Conservation (phyloP, 2,113 vertebrate species). For the Bos taurus region DNA sequence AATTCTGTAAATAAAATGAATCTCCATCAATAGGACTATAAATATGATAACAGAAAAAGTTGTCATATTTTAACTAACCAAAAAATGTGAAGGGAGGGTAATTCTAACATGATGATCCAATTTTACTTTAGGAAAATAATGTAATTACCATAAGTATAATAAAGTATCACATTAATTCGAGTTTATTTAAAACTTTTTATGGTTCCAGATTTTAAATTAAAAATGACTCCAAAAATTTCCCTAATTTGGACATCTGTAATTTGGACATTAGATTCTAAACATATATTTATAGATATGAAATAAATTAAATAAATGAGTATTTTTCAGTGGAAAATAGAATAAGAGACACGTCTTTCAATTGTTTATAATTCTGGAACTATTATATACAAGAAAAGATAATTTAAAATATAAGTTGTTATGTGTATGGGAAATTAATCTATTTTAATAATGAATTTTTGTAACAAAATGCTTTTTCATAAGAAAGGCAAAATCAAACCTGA, state of each 20-base stretch:
- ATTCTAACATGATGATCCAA: slow-evolving; percentile 39
- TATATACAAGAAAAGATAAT: neutral
- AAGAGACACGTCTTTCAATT: neutral
- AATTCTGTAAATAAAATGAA: slow-evolving; percentile 82
- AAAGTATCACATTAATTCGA: neutral
- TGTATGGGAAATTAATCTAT: neutral
- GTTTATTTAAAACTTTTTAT: neutral
- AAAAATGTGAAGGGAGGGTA: neutral
- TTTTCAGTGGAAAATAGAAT: neutral
- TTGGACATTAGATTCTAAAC: neutral
- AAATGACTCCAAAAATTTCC: neutral
- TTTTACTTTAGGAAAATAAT: slow-evolving; percentile 56
- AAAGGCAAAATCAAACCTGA: neutral
- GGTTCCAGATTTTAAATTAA: slow-evolving; percentile 5
- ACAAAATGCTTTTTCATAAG: neutral
- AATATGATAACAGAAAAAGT: slow-evolving; percentile 73
- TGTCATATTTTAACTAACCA: slow-evolving; percentile 71
- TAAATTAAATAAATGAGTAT: neutral
- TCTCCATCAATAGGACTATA: slow-evolving; percentile 66
- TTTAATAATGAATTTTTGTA: neutral
- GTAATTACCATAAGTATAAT: slow-evolving; percentile 32
- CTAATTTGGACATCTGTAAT: neutral
- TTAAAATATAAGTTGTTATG: neutral
- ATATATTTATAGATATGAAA: neutral
- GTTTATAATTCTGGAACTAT: neutral